phyloP scores from a whole-genome alignment of 2,113 vertebrate species.

The Ailurus styani region DNA sequence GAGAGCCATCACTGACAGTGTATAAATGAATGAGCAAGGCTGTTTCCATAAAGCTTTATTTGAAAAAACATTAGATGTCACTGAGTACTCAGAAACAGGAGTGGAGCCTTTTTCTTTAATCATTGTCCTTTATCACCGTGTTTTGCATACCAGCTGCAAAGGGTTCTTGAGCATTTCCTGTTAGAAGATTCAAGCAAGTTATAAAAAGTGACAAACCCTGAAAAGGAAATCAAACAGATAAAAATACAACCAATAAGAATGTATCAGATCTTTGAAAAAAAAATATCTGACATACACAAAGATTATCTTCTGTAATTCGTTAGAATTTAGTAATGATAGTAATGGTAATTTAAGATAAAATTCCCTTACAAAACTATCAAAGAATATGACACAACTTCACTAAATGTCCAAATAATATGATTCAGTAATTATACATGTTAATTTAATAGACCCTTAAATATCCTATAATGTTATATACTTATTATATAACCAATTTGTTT shows the following conservation, averaged over 20 bases:
- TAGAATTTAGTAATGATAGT: not conserved
- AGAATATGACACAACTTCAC: not conserved
- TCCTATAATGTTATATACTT: not conserved
- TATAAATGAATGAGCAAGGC: not conserved
- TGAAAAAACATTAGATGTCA: not conserved
- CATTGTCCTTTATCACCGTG: not conserved
- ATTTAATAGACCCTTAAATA: constrained; percentile 6
- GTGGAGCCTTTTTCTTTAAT: not conserved
- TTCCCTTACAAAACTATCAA: not conserved
- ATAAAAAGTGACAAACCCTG: not conserved
- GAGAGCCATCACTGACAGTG: not conserved
- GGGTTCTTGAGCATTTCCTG: not conserved
- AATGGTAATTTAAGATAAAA: not conserved
- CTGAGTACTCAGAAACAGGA: not conserved
- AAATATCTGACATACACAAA: not conserved
- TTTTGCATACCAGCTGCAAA: not conserved
- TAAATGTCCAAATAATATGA: not conserved
- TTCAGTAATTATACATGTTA: not conserved
- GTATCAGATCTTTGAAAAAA: not conserved
- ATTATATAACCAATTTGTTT: not conserved
- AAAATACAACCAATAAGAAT: not conserved
- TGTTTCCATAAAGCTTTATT: not conserved
- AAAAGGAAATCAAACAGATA: not conserved
- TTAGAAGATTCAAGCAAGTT: not conserved
- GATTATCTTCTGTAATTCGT: not conserved